Evolutionary conservation across 2,113 vertebrate species (phyloP).

Genomic region (Ciconia stormi): DNA sequence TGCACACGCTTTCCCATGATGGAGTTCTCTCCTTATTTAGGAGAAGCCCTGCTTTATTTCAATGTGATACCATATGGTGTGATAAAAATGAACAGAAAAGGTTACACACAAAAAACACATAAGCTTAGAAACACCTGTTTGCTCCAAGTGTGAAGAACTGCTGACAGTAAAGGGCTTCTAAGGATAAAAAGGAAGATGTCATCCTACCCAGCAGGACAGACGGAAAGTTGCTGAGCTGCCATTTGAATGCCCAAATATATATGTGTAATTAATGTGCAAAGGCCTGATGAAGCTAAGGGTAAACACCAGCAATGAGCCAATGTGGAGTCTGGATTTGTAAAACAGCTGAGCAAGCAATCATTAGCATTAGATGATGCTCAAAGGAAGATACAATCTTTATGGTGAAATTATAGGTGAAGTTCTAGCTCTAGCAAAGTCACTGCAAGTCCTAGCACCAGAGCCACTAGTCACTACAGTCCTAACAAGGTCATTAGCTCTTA

Average conservation of each 20-base stretch:
- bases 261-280: background rate
- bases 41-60: constrained; percentile 45
- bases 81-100: constrained; percentile 54
- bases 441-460: background rate
- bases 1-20: background rate
- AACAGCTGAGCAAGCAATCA: background rate
- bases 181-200: constrained; percentile 31
- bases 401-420: background rate
- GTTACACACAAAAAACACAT: constrained; percentile 10
- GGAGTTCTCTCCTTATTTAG: background rate
- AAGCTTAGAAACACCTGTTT: constrained; percentile 54
- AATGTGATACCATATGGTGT: constrained; percentile 40
- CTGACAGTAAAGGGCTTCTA: constrained; percentile 23
- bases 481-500: background rate
- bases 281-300: background rate
- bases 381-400: background rate
- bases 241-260: background rate
- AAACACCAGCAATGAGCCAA: background rate
- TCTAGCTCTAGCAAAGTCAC: background rate
- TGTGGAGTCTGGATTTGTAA: background rate
- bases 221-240: background rate
- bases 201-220: background rate
- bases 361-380: background rate
- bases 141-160: background rate
- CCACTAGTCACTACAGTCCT: background rate